A percentile compares a stretch with the other conserved stretches of the same genome.
These are phyloP conservation scores for Platichthys flesus DNA, from an alignment of 2,113 vertebrate species.

Conservation along the genomic window DNA sequence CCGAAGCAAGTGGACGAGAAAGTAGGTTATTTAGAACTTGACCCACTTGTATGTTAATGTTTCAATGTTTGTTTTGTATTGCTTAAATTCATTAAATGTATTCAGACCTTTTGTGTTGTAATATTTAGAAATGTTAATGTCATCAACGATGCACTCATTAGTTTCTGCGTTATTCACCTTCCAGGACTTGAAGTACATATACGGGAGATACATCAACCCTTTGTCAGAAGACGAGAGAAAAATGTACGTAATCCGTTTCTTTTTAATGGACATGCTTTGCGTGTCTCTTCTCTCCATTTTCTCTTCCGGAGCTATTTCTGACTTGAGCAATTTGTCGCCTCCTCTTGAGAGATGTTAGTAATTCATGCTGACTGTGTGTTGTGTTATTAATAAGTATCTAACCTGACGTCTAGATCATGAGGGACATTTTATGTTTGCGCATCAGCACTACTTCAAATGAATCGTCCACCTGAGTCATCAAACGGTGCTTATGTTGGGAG, in stretches of 20 bases:
- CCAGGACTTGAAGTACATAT: conserved; percentile 97
- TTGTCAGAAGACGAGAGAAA: conserved; percentile 91
- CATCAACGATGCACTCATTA: background rate
- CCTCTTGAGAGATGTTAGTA: conserved; percentile 62
- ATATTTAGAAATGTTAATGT: background rate
- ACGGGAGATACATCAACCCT: conserved; percentile 92
- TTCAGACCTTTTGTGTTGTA: background rate
- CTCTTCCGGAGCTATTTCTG: conserved; percentile 48
- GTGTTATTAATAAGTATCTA: conserved; percentile 70
- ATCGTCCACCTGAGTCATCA: conserved; percentile 66
- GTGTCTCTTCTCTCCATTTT: background rate
- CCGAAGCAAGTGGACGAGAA: conserved; percentile 96
- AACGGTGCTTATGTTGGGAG: conserved; percentile 29
- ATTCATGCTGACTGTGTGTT: conserved; percentile 69
- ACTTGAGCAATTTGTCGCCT: conserved; percentile 60
- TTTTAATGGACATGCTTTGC: background rate
- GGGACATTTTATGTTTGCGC: conserved; percentile 64
- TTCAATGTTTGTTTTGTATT: background rate
- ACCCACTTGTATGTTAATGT: conserved; percentile 17
- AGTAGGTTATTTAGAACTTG: conserved; percentile 75
- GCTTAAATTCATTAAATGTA: conserved; percentile 1
- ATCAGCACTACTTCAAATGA: conserved; percentile 70
- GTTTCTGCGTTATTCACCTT: conserved; percentile 23
- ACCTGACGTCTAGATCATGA: conserved; percentile 58
- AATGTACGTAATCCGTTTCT: conserved; percentile 85